These are phyloP conservation scores for Lasioglossum albipes DNA, from an alignment of 1,140 invertebrate species.

Conservation along the genomic window DNA sequence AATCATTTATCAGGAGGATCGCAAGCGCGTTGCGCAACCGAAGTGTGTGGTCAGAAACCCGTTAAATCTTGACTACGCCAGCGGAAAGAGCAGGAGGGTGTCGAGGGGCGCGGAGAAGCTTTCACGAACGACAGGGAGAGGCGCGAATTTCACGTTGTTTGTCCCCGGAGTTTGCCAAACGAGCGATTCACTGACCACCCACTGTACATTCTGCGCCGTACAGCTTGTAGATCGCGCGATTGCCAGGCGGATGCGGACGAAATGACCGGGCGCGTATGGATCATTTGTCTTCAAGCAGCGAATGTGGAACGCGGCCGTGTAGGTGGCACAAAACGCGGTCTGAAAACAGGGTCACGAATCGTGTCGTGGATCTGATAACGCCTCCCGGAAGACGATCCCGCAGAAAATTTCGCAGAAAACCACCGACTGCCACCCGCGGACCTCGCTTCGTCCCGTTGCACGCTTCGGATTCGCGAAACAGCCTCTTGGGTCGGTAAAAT, in stretches of 20 bases:
- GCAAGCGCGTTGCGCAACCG: slow-evolving; percentile 22
- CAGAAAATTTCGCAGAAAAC: not conserved
- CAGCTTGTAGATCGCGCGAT: slow-evolving; percentile 75
- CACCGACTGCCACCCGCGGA: not conserved
- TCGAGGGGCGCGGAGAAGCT: not conserved
- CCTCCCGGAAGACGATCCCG: slow-evolving; percentile 21
- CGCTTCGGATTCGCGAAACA: too few species aligned
- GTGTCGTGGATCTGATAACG: slow-evolving; percentile 31
- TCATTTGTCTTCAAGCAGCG: slow-evolving; percentile 70
- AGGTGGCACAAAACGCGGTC: slow-evolving; percentile 42
- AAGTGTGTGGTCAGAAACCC: slow-evolving; percentile 58
- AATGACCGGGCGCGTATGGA: slow-evolving; percentile 69
- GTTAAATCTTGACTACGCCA: slow-evolving; percentile 31
- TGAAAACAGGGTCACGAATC: slow-evolving; percentile 52
- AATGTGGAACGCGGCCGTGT: slow-evolving; percentile 62
- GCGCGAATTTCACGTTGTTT: slow-evolving; percentile 59
- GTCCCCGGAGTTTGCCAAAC: slow-evolving; percentile 53
- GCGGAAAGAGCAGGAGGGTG: not conserved
- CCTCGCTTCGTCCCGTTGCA: too few species aligned
- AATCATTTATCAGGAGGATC: slow-evolving; percentile 35
- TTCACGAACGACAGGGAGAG: not conserved
- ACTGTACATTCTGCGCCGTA: slow-evolving; percentile 69
- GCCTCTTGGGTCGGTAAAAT: too few species aligned
- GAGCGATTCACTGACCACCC: slow-evolving; percentile 72
- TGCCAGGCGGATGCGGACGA: slow-evolving; percentile 70